Conservation (phyloP, 1,140 invertebrate species). For the Tyrophagus putrescentiae region DNA sequence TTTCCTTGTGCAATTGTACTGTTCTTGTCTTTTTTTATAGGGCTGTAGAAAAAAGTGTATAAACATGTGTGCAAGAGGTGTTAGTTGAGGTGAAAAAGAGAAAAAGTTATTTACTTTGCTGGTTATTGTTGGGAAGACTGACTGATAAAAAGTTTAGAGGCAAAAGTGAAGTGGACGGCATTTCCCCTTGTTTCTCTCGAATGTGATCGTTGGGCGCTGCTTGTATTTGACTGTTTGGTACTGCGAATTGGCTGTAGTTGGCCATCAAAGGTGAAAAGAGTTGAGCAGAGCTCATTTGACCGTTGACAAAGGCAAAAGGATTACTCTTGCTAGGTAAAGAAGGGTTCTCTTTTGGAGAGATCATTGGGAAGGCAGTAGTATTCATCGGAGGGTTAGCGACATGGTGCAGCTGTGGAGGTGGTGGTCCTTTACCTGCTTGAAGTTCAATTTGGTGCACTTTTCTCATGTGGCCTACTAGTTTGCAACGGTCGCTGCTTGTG, state of each 20-base stretch:
- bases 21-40: too few relatives aligned
- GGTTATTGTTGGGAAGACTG: background rate
- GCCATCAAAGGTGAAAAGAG: background rate
- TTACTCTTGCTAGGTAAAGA: background rate
- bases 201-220: too few relatives aligned
- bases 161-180: too few relatives aligned
- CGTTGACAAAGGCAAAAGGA: background rate
- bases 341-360: too few relatives aligned
- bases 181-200: too few relatives aligned
- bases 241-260: background rate
- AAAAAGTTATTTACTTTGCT: constrained; percentile 11
- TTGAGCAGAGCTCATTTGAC: background rate
- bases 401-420: background rate
- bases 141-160: constrained; percentile 1
- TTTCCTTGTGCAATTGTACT: too few relatives aligned
- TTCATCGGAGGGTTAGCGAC: background rate
- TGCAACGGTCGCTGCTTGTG: constrained; percentile 12
- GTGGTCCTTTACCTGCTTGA: background rate
- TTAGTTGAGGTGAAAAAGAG: background rate
- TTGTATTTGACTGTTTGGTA: background rate
- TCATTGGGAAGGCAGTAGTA: too few relatives aligned
- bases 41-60: too few relatives aligned
- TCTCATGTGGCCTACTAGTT: constrained; percentile 6
- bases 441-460: background rate
- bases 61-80: background rate